phyloP scores from a whole-genome alignment of 2,113 vertebrate genomes.

The Phocoena phocoena region DNA sequence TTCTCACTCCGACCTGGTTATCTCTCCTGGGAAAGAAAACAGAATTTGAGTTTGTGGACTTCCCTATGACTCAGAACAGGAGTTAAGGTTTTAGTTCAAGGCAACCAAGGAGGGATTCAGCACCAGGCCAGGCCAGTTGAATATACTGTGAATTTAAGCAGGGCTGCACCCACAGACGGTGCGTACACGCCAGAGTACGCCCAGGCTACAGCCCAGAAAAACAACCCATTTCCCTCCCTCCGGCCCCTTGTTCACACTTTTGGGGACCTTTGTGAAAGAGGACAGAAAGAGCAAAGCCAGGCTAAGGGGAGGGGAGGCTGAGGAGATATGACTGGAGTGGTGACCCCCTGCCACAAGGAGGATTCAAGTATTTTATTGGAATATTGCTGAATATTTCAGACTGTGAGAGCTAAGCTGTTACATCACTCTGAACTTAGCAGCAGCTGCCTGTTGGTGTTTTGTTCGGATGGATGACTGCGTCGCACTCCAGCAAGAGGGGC shows the following conservation, averaged over 20 bases:
- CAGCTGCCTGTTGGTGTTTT: not conserved
- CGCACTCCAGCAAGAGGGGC: not conserved
- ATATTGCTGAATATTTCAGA: not conserved
- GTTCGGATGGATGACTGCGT: too few species aligned
- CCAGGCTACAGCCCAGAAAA: not conserved
- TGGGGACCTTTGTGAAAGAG: not conserved
- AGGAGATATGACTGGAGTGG: rapidly evolving
- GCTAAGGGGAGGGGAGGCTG: not conserved
- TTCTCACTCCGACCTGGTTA: not conserved
- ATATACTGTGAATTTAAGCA: rapidly evolving
- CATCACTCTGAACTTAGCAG: not conserved
- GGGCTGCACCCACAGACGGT: not conserved
- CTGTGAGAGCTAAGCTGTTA: not conserved
- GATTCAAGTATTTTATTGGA: not conserved
- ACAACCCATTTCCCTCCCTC: not conserved
- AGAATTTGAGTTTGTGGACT: not conserved
- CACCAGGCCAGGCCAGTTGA: not conserved
- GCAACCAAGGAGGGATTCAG: not conserved
- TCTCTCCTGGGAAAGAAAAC: not conserved
- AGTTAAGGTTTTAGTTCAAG: not conserved
- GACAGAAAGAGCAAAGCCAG: not conserved
- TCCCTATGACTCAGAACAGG: not conserved
- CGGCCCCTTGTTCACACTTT: not conserved
- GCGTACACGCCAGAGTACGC: not conserved
- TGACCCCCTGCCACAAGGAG: not conserved